These are phyloP conservation scores for Poecilus cupreus DNA, from an alignment of 2,888 invertebrate species.

Conservation along the genomic window DNA sequence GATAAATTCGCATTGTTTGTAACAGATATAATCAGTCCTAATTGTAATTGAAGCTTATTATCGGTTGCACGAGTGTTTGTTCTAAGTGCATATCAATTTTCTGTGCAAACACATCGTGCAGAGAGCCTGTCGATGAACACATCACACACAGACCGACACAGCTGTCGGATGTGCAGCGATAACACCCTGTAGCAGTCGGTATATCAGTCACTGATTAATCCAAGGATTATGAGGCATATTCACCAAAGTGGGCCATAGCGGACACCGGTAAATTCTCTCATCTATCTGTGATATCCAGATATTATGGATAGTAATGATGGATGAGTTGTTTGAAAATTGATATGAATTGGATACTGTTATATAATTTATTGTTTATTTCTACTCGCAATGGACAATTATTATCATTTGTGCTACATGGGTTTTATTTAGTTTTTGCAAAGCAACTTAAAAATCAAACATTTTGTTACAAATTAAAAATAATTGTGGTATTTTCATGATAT, in stretches of 20 bases:
- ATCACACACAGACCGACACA: not conserved
- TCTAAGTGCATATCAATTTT: not conserved
- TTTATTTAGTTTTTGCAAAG: too few species aligned
- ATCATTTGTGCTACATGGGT: too few species aligned
- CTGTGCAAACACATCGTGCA: not conserved
- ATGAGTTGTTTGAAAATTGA: not conserved
- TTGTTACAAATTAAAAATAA: too few species aligned
- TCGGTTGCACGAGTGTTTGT: not conserved
- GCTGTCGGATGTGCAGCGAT: constrained; percentile 1
- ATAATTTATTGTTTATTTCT: too few species aligned
- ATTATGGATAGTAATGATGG: not conserved
- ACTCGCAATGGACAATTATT: too few species aligned
- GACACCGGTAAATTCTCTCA: not conserved
- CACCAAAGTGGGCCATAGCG: not conserved
- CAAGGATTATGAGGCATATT: constrained; percentile 23
- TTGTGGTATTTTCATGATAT: too few species aligned
- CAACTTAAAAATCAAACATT: too few species aligned
- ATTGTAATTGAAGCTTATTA: too few species aligned
- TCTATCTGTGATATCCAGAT: not conserved
- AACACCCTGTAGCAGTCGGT: not conserved
- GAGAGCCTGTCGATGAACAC: constrained; percentile 14
- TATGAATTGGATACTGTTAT: too few species aligned
- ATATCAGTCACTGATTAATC: constrained; percentile 21
- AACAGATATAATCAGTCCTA: too few species aligned
- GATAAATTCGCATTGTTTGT: too few species aligned